A percentile compares a stretch with the other conserved stretches of the same genome.
Conservation (phyloP, 2,888 invertebrate genomes). For the Rugalucina vietnamica region DNA sequence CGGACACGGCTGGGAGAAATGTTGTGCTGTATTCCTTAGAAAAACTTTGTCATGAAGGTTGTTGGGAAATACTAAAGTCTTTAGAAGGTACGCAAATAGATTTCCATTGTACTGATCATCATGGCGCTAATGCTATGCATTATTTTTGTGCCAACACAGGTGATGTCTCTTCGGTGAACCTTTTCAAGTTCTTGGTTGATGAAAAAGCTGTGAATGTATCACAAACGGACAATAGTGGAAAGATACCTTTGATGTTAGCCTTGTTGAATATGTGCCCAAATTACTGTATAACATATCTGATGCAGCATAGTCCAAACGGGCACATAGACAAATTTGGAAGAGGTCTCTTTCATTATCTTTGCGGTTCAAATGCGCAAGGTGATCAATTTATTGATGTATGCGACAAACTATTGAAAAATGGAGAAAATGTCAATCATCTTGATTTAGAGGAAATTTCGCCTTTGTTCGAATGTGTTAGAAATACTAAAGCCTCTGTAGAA, state of each 20-base stretch:
- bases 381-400: neutral
- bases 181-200: neutral
- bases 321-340: neutral
- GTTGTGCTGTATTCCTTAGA: no score
- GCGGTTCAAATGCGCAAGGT: neutral
- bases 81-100: no score
- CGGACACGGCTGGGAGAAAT: no score
- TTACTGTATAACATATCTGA: neutral
- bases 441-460: neutral
- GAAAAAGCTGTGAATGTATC: neutral
- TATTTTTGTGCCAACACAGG: neutral
- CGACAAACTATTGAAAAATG: neutral
- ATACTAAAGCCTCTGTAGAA: neutral
- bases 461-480: neutral
- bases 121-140: neutral
- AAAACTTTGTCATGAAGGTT: no score
- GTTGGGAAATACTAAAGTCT: no score
- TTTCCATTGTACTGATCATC: no score
- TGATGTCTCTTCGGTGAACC: neutral
- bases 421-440: neutral
- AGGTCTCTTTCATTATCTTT: neutral
- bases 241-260: neutral
- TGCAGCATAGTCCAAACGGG: neutral
- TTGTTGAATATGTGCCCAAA: neutral
- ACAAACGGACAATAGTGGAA: neutral